A percentile compares a stretch with the other conserved stretches of the same genome.
Evolutionary conservation across 2,113 vertebrate genomes (phyloP).

Genomic region (Passer montanus): DNA sequence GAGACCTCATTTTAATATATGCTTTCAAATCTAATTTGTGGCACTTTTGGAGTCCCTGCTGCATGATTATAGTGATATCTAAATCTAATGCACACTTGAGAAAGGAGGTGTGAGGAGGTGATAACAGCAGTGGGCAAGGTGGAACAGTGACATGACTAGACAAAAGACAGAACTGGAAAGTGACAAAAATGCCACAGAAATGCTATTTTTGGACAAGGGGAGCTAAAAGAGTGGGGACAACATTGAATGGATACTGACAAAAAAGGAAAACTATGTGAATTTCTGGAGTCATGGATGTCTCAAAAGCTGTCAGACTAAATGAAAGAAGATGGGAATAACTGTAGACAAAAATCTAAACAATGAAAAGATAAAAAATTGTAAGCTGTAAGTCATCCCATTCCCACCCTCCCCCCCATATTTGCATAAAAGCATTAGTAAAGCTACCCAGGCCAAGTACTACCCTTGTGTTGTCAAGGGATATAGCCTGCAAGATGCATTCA

Average conservation of each 20-base stretch:
- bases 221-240: background rate
- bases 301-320: background rate
- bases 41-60: constrained; percentile 1
- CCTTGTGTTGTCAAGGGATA: background rate
- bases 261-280: background rate
- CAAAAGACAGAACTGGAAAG: background rate
- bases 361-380: background rate
- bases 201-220: background rate
- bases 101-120: background rate
- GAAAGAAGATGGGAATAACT: background rate
- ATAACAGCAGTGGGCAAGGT: background rate
- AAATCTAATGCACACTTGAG: background rate
- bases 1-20: background rate
- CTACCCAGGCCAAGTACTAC: background rate
- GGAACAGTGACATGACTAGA: background rate
- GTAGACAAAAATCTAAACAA: background rate
- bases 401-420: background rate
- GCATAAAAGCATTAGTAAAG: background rate
- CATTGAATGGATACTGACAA: background rate
- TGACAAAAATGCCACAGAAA: background rate
- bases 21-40: constrained; percentile 25
- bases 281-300: background rate
- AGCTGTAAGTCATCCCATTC: background rate
- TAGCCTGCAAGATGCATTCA: background rate
- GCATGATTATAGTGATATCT: background rate